phyloP scores from a whole-genome alignment of 1,140 invertebrate species.

The Dendroctonus valens region DNA sequence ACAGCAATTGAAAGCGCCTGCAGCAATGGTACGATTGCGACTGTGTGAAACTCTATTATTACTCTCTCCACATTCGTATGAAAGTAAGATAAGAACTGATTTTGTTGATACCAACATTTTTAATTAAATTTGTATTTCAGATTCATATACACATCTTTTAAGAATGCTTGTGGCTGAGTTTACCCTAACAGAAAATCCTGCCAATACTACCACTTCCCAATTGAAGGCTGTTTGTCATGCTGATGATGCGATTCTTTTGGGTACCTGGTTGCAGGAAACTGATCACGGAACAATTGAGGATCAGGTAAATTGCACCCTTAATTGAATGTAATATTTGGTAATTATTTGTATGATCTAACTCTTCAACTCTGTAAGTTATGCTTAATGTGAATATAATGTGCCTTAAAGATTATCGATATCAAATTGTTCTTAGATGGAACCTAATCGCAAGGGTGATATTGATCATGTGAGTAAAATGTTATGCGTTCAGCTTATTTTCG shows the following conservation, averaged over 20 bases:
- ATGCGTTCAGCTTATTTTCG: too few relatives aligned
- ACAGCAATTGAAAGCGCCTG: constrained; percentile 88
- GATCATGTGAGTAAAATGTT: constrained; percentile 65
- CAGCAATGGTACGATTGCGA: constrained; percentile 87
- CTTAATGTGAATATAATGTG: constrained; percentile 18
- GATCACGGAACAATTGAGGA: constrained; percentile 97
- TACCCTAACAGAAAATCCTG: constrained; percentile 90
- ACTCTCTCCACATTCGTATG: constrained; percentile 79
- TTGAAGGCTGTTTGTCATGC: constrained; percentile 85
- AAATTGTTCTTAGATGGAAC: constrained; percentile 65
- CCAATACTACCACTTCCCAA: constrained; percentile 91
- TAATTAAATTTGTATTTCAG: constrained; percentile 47
- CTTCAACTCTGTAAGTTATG: constrained; percentile 10
- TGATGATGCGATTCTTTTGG: constrained; percentile 84
- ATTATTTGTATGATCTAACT: not conserved
- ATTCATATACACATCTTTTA: constrained; percentile 81
- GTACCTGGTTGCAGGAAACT: constrained; percentile 89
- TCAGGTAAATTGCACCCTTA: constrained; percentile 66
- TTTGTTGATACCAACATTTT: constrained; percentile 2
- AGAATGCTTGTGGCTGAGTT: constrained; percentile 97
- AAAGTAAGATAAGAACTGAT: constrained; percentile 58
- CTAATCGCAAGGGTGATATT: constrained; percentile 68
- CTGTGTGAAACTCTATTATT: constrained; percentile 87
- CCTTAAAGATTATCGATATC: constrained; percentile 6
- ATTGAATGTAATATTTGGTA: not conserved